Evolutionary conservation across 2,797 vertebrate genomes (phyloP), one percentile per base, ranked within the genome.

Genomic region (Rhabdomys pumilio): DNA sequence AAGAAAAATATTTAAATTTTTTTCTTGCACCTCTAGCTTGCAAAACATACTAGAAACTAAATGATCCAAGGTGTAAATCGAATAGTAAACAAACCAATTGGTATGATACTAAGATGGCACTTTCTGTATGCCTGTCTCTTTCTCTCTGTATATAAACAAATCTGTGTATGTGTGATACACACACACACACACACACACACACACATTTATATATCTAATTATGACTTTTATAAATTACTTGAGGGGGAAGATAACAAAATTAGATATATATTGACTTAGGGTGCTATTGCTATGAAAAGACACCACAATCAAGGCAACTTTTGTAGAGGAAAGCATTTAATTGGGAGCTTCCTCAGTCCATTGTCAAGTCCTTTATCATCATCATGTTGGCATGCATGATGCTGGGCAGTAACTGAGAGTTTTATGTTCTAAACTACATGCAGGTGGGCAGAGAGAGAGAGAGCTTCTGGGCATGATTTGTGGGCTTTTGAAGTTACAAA

Each of bases 31-130:
- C 24, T 84, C 0, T n/a, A 79, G 24, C 86, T 82, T 90, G 86
- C 86, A 82, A 95, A 82, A 63, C 26, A 61, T 82, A 53, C 92
- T 92, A 90, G 69, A 83, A 67, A 5, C 20, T 79, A 86, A 73
- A 9, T 80, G 63, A 90, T 84, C 34, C 19, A 38, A 82, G 38
- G 59, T 84, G 3, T 87, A 73, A 38, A 55, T 31, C 72, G 34
- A 72, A 86, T 26, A 72, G 22, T 29, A 31, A 72, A 73, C 47
- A 73, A 73, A 55, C 19, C 24, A 73, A 19, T n/a, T 53, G 47
- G n/a, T 38, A 17, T 53, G 34, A 24, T 26, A 17, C 11, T 84
- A 47, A 44, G 29, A 34, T 34, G 41, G 9, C 10, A 44, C 7
- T 3, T 41, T 84, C 82, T 44, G 17, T 82, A 41, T 41, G 24